Evolutionary conservation across 1,140 invertebrate genomes (phyloP).

Genomic region (Amyelois transitella): DNA sequence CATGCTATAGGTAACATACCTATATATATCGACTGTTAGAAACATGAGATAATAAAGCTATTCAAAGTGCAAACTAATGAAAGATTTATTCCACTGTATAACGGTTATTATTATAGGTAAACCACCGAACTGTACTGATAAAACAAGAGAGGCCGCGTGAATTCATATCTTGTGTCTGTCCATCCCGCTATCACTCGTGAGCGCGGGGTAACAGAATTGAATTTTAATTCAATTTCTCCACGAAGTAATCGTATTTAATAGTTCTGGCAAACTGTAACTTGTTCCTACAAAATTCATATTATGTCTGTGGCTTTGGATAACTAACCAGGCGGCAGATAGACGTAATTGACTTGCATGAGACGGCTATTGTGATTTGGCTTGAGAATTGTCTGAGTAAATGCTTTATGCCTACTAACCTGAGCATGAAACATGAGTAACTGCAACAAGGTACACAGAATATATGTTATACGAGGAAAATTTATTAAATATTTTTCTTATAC

Average conservation of each 20-base stretch:
- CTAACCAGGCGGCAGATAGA: conserved; percentile 61
- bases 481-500: background rate
- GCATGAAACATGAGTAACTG: background rate
- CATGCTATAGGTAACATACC: too few species aligned
- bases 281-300: conserved; percentile 51
- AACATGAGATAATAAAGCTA: too few species aligned
- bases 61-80: too few species aligned
- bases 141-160: background rate
- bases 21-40: too few species aligned
- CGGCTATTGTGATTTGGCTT: conserved; percentile 56
- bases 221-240: conserved; percentile 44
- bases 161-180: background rate
- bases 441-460: background rate
- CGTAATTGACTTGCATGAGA: conserved; percentile 66
- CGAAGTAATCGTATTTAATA: conserved; percentile 51
- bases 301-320: conserved; percentile 49
- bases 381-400: conserved; percentile 12
- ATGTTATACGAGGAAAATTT: too few species aligned
- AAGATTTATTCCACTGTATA: background rate
- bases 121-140: background rate
- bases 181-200: background rate
- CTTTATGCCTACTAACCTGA: background rate
- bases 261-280: conserved; percentile 45
- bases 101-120: background rate
- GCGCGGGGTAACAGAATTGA: conserved; percentile 33